phyloP scores from a whole-genome alignment of 2,797 vertebrate genomes.

The Cetoscarus ocellatus region DNA sequence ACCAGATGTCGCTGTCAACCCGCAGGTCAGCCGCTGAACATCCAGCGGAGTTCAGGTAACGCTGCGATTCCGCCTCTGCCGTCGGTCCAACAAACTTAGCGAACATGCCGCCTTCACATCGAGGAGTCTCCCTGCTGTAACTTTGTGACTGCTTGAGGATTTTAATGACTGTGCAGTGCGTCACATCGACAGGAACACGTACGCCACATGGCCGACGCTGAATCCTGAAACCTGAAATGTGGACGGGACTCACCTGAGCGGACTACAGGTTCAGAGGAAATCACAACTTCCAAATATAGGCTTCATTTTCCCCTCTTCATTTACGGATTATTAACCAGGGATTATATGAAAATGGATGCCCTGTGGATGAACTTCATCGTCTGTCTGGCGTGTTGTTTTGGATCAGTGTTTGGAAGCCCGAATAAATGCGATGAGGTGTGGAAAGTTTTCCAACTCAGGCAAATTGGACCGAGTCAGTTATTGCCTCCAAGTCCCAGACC shows the following conservation, averaged over 20 bases:
- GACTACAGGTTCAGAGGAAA: conserved; percentile 3
- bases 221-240: conserved; percentile 48
- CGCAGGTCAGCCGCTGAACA: neutral
- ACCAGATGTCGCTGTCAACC: conserved; percentile 51
- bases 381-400: conserved; percentile 59
- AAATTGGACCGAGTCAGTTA: conserved; percentile 82
- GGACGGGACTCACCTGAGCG: conserved; percentile 63
- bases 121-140: conserved; percentile 35
- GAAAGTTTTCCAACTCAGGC: conserved; percentile 89
- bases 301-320: neutral
- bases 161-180: conserved; percentile 1
- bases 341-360: conserved; percentile 54
- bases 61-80: conserved; percentile 72
- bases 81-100: conserved; percentile 56
- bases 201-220: conserved; percentile 7
- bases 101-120: conserved; percentile 49
- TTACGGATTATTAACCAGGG: neutral
- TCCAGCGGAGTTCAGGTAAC: conserved; percentile 58
- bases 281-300: conserved; percentile 1
- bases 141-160: conserved; percentile 33
- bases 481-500: conserved; percentile 80
- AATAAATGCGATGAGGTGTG: conserved; percentile 87
- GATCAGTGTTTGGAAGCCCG: conserved; percentile 49
- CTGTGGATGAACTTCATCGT: conserved; percentile 46
- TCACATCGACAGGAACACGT: neutral